Evolutionary conservation across 2,888 invertebrate genomes (phyloP).

Genomic region (Galeopsomyia nigrocyanea): DNA sequence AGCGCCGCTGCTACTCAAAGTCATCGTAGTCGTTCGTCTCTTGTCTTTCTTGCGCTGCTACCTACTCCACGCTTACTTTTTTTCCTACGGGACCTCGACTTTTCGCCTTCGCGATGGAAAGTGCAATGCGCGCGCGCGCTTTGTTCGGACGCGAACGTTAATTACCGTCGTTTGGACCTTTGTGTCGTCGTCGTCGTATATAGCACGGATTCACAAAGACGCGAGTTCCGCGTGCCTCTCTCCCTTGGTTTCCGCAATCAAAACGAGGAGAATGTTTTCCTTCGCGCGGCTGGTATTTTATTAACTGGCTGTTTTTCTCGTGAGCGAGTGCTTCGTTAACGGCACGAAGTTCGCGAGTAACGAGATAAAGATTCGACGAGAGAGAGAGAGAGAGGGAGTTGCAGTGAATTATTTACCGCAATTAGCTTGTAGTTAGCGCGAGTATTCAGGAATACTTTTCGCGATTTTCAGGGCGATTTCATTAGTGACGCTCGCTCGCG

Average conservation of each 20-base stretch:
- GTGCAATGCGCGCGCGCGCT: slow-evolving; percentile 22
- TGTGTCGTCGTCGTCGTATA: slow-evolving; percentile 14
- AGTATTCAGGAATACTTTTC: slow-evolving; percentile 33
- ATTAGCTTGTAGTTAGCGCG: slow-evolving; percentile 33
- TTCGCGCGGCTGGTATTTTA: slow-evolving; percentile 15
- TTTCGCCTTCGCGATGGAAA: slow-evolving; percentile 29
- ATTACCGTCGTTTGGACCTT: slow-evolving; percentile 35
- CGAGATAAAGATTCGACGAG: slow-evolving; percentile 37
- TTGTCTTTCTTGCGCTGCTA: neutral
- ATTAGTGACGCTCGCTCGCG: slow-evolving; percentile 17
- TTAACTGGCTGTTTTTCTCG: slow-evolving; percentile 23
- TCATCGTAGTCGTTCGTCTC: slow-evolving; percentile 18
- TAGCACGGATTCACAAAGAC: slow-evolving; percentile 5
- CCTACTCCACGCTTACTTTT: neutral
- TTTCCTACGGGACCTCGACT: neutral
- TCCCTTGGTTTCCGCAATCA: slow-evolving; percentile 28
- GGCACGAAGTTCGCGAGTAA: neutral
- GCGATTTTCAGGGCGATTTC: slow-evolving; percentile 34
- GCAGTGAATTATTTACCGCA: slow-evolving; percentile 23
- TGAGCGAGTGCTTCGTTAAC: slow-evolving; percentile 5
- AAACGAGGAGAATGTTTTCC: slow-evolving; percentile 17
- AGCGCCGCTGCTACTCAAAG: slow-evolving; percentile 55
- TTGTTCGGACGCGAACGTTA: slow-evolving; percentile 39
- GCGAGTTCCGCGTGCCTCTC: neutral
- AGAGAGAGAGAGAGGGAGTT: neutral